Percentiles rank a stretch among this genome's conserved stretches.
phyloP scores from a whole-genome alignment of 2,113 vertebrate genomes.

The Callorhinus ursinus region DNA sequence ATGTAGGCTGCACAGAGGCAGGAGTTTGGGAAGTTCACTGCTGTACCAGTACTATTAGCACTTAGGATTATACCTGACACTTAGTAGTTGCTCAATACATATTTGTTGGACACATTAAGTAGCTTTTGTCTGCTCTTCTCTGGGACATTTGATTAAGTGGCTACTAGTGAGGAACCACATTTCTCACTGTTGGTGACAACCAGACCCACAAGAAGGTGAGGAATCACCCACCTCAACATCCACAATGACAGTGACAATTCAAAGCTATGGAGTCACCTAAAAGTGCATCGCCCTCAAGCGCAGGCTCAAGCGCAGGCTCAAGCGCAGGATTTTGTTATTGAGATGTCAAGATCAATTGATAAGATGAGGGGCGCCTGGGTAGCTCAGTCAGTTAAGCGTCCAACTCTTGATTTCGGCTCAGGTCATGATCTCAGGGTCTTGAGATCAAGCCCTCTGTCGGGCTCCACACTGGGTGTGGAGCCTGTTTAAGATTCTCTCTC shows the following conservation, averaged over 20 bases:
- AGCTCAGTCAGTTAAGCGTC: not conserved
- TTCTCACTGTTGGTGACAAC: not conserved
- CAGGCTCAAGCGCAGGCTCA: not conserved
- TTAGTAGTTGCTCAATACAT: constrained; percentile 2
- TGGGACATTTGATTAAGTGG: not conserved
- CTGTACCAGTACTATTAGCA: not conserved
- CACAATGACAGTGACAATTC: not conserved
- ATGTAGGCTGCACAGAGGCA: not conserved
- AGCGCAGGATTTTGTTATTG: not conserved
- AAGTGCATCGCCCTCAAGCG: not conserved
- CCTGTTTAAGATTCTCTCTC: not conserved
- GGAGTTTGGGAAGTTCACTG: not conserved
- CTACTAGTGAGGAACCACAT: not conserved
- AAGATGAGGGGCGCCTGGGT: not conserved
- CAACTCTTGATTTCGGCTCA: not conserved
- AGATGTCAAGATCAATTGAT: not conserved
- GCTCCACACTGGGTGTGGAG: not conserved
- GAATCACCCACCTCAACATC: not conserved
- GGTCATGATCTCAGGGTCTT: not conserved
- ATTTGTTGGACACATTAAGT: not conserved
- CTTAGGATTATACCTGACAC: not conserved
- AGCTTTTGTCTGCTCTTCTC: not conserved
- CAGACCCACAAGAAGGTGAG: not conserved
- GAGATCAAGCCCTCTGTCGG: too few relatives aligned
- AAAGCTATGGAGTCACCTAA: not conserved